Evolutionary conservation across 2,888 invertebrate genomes (phyloP).

Genomic region (Drosophila borborema): DNA sequence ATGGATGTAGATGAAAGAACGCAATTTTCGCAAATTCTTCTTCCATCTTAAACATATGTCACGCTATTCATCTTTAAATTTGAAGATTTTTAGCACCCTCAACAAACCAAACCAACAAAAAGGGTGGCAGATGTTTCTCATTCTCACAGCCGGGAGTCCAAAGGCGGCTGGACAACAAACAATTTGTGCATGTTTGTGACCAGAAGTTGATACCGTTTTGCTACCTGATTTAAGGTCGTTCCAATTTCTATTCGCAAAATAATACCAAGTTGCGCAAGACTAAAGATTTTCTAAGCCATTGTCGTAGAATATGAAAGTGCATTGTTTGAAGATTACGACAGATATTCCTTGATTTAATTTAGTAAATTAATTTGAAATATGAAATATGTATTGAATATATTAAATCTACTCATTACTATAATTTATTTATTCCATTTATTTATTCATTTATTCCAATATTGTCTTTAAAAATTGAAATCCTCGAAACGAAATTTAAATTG

Average conservation of each 20-base stretch:
- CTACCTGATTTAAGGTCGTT: slow-evolving; percentile 39
- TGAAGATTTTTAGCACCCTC: not conserved
- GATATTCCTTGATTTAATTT: slow-evolving; percentile 5
- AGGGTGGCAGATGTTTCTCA: slow-evolving; percentile 50
- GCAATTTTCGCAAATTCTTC: too few species aligned
- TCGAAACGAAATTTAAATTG: not conserved
- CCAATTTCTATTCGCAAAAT: slow-evolving; percentile 15
- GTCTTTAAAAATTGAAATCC: not conserved
- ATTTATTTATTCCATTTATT: not conserved
- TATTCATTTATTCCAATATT: not conserved
- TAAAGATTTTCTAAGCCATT: slow-evolving; percentile 11
- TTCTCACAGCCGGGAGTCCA: slow-evolving; percentile 16
- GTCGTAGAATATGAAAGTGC: slow-evolving; percentile 11
- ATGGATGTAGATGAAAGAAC: too few species aligned
- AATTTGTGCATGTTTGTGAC: slow-evolving; percentile 14
- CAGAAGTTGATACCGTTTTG: slow-evolving; percentile 1
- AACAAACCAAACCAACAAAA: slow-evolving; percentile 2
- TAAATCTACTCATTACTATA: not conserved
- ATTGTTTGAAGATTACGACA: slow-evolving; percentile 17
- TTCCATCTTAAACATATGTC: not conserved
- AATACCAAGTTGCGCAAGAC: slow-evolving; percentile 32
- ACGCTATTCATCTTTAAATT: not conserved
- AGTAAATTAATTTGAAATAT: not conserved
- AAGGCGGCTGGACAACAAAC: slow-evolving; percentile 18
- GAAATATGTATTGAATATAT: not conserved